Conservation (phyloP, 30 jellyfish, hydroid and myxozoan genomes). For the Sanderia malayensis region DNA sequence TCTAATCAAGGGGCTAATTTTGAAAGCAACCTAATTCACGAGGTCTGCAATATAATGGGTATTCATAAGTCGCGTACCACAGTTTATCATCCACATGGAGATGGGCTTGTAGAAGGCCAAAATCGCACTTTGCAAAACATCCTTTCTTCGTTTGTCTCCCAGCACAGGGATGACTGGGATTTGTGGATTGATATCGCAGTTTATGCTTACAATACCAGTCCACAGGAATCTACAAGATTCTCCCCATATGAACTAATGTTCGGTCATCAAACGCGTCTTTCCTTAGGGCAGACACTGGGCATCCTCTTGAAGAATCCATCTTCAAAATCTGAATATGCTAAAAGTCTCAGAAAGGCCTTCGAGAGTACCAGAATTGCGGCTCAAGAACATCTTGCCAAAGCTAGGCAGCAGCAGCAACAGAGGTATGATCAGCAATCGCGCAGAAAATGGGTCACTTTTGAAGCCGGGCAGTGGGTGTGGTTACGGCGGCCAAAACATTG, state of each 20-base stretch:
- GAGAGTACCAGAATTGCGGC: background rate
- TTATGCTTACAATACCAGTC: conserved; percentile 21
- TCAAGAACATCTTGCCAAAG: background rate
- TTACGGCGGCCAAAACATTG: conserved; percentile 25
- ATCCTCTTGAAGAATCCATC: background rate
- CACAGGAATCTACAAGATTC: conserved; percentile 13
- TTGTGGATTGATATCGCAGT: conserved; percentile 10
- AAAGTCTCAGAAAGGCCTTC: background rate
- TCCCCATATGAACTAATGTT: conserved; percentile 8
- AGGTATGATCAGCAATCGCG: background rate
- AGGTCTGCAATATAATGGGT: conserved; percentile 2
- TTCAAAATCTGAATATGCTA: background rate
- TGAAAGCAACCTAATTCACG: conserved; percentile 34
- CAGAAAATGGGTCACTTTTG: background rate
- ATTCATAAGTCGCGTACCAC: background rate
- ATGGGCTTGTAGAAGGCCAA: background rate
- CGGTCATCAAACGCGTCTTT: background rate
- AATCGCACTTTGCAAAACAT: background rate
- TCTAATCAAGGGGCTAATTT: conserved; percentile 53
- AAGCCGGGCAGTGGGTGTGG: conserved; percentile 13
- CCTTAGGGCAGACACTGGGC: background rate
- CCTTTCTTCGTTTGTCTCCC: conserved; percentile 1
- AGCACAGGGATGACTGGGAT: conserved; percentile 18
- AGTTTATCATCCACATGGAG: background rate
- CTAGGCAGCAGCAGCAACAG: background rate